Evolutionary conservation across 1,140 invertebrate species (phyloP).

Genomic region (Anoplolepis gracilipes): DNA sequence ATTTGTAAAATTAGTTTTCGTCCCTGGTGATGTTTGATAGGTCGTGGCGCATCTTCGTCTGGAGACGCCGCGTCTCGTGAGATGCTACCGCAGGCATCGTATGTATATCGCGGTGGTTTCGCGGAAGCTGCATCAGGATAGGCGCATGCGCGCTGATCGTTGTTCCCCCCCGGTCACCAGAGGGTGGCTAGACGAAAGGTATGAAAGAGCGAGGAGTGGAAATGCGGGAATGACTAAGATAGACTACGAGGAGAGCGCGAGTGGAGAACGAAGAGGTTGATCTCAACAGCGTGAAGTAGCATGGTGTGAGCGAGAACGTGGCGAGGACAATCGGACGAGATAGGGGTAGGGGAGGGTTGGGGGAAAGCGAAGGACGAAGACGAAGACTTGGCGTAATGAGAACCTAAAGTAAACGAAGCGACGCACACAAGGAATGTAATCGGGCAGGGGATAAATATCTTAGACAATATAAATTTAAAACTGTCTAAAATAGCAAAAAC

Average conservation of each 20-base stretch:
- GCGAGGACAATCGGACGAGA: slow-evolving; percentile 40
- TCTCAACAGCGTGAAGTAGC: slow-evolving; percentile 53
- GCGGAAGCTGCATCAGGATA: slow-evolving; percentile 66
- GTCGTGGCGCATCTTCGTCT: slow-evolving; percentile 36
- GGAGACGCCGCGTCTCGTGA: slow-evolving; percentile 59
- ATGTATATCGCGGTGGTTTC: slow-evolving; percentile 66
- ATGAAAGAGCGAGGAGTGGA: slow-evolving; percentile 60
- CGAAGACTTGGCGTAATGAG: slow-evolving; percentile 56
- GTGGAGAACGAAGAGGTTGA: slow-evolving; percentile 54
- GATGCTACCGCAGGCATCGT: slow-evolving; percentile 55
- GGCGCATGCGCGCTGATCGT: slow-evolving; percentile 66
- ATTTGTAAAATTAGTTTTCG: slow-evolving; percentile 49
- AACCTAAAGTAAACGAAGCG: slow-evolving; percentile 63
- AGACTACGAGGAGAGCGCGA: slow-evolving; percentile 31
- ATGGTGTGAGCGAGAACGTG: slow-evolving; percentile 24
- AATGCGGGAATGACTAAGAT: slow-evolving; percentile 36
- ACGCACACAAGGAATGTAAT: background rate
- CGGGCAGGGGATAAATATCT: slow-evolving; percentile 37
- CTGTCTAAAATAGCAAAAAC: background rate
- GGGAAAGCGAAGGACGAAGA: slow-evolving; percentile 36
- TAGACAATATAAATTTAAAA: slow-evolving; percentile 24
- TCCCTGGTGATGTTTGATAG: slow-evolving; percentile 41
- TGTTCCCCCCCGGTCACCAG: slow-evolving; percentile 25
- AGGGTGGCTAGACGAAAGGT: slow-evolving; percentile 58
- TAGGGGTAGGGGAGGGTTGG: background rate